These are phyloP conservation scores for Drosophila nigricruria DNA, from an alignment of 2,888 invertebrate genomes.

Conservation along the genomic window DNA sequence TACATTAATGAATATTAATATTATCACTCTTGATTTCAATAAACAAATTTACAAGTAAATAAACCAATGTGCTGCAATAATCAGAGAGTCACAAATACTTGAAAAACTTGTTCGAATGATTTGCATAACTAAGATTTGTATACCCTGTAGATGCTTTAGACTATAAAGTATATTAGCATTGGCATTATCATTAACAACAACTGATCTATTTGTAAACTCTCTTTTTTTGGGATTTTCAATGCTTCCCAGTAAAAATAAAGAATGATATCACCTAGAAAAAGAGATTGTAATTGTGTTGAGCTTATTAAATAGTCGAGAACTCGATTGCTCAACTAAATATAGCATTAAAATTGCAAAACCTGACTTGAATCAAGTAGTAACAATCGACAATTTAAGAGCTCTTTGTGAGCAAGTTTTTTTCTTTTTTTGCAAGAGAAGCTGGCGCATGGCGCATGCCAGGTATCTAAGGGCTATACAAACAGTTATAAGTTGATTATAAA, in stretches of 20 bases:
- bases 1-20: neutral
- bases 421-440: neutral
- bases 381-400: neutral
- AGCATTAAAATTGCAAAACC: neutral
- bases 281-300: neutral
- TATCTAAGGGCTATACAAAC: neutral
- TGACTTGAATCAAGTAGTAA: neutral
- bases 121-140: neutral
- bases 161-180: neutral
- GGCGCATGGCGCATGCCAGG: neutral
- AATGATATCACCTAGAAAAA: neutral
- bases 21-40: neutral
- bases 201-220: neutral
- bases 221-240: neutral
- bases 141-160: conserved; percentile 11
- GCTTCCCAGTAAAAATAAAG: neutral
- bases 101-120: conserved; percentile 11
- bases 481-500: conserved; percentile 25
- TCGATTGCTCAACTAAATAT: neutral
- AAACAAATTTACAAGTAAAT: neutral
- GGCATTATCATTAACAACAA: neutral
- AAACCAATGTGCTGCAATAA: neutral
- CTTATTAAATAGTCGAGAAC: neutral
- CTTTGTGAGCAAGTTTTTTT: neutral
- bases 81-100: neutral